Evolutionary conservation across 1,140 invertebrate species (phyloP), one percentile per base, ranked within the genome.

Genomic region (Tetragnatha versicolor): DNA sequence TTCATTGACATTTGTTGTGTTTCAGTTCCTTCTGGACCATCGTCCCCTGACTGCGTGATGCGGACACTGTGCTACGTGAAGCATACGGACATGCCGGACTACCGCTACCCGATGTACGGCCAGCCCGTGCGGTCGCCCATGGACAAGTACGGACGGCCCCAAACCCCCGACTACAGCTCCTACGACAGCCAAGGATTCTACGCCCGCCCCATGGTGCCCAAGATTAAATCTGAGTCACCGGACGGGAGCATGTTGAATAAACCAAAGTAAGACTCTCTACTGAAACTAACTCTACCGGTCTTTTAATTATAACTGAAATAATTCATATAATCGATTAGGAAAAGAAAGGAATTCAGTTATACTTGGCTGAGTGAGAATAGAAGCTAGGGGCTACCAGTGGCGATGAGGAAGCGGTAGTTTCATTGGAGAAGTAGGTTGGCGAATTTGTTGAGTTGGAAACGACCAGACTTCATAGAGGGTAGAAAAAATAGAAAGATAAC

Each of bases 41-140:
- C 76, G n/a, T 79, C 76, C 69, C 76, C 76, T 14, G 76, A 79
- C 45, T 79, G 76, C 35, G 76, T 69, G n/a, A 69, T 79, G 76
- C 29, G 76, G 65, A 79, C 63, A 35, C 37, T 79, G 6, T 79
- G 76, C 33, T 79, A 79, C 53, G 65, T 69, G 1, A 79, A 79
- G 17, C 76, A 68, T 6, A 77, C 73, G 31, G 76, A 79, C 65
- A 79, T 79, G 76, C 65, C 76, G 6, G 76, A 79, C 42, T 79
- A 79, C 45, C 60, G 76, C 53, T 68, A 69, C 20, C 76, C 76
- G 6, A 69, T 68, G 63, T 79, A 79, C 27, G 65, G 76, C 22
- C 49, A 60, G 12, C 76, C 49, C 0, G 61, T 42, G 4, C 27
- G 60, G 31, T 77, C 73, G 4, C 65, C 76, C 14, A 79, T 79